phyloP scores from a whole-genome alignment of 2,888 invertebrate genomes.

The Podabrus alpinus region DNA sequence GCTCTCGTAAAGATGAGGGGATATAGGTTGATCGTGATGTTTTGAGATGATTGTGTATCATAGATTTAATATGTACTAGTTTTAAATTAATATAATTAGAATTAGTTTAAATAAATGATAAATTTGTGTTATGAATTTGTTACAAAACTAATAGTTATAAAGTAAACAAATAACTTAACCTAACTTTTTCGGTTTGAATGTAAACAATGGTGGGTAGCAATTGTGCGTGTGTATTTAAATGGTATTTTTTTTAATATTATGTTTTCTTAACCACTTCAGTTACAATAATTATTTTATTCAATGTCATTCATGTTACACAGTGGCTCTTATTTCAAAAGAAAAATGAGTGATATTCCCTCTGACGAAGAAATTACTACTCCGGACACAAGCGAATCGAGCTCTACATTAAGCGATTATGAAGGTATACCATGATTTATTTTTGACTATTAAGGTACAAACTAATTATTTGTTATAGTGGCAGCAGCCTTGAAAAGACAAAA shows the following conservation, averaged over 20 bases:
- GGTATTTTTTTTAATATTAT: not conserved
- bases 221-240: not conserved
- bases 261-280: not conserved
- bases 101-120: not conserved
- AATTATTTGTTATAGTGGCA: not conserved
- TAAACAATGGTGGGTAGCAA: conserved; percentile 2
- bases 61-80: not conserved
- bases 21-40: not conserved
- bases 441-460: not conserved
- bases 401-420: not conserved
- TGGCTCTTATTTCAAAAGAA: not conserved
- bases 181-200: not conserved
- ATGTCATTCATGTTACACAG: not conserved
- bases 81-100: not conserved
- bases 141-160: not conserved
- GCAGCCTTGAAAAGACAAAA: not conserved
- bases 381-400: not conserved
- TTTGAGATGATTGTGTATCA: not conserved
- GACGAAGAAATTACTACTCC: not conserved
- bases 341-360: not conserved
- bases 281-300: not conserved
- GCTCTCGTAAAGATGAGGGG: not conserved
- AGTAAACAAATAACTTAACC: conserved; percentile 3
- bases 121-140: not conserved
- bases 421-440: not conserved